These are phyloP conservation scores for Synanthedon andrenaeformis DNA, from an alignment of 2,888 invertebrate genomes.

Conservation along the genomic window DNA sequence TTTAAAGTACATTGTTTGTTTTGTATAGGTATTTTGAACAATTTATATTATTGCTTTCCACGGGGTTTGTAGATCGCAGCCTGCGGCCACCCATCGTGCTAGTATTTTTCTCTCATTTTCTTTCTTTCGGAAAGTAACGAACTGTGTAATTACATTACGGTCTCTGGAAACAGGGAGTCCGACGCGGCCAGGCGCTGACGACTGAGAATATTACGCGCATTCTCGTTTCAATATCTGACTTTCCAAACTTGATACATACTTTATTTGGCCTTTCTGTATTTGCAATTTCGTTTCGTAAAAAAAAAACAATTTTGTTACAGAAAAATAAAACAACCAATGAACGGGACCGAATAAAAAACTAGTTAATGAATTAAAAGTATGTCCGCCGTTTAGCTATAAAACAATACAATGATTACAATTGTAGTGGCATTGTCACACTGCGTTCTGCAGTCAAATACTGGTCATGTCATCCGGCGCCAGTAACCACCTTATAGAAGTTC, in stretches of 20 bases:
- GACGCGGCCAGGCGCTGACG: slow-evolving; percentile 37
- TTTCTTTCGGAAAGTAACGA: slow-evolving; percentile 54
- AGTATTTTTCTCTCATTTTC: slow-evolving; percentile 49
- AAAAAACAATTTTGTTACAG: no score
- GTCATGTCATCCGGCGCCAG: no score
- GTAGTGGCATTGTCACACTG: no score
- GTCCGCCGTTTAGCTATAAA: no score
- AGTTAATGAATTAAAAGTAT: no score
- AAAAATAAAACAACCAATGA: no score
- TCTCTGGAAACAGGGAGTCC: slow-evolving; percentile 27
- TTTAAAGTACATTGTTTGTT: no score
- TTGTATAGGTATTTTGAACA: not conserved
- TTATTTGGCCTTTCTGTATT: slow-evolving; percentile 1
- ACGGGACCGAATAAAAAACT: no score
- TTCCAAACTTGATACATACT: slow-evolving; percentile 14
- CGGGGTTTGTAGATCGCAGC: slow-evolving; percentile 19
- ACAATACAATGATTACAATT: no score
- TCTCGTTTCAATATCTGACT: slow-evolving; percentile 22
- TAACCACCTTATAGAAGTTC: no score
- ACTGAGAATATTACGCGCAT: slow-evolving; percentile 26
- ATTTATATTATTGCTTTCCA: slow-evolving; percentile 1
- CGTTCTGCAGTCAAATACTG: no score
- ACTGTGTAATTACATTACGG: slow-evolving; percentile 45
- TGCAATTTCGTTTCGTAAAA: no score
- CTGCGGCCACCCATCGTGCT: slow-evolving; percentile 19